Evolutionary conservation across 1,140 invertebrate genomes (phyloP), one percentile per base, ranked within the genome.

Genomic region (Bombus polaris): DNA sequence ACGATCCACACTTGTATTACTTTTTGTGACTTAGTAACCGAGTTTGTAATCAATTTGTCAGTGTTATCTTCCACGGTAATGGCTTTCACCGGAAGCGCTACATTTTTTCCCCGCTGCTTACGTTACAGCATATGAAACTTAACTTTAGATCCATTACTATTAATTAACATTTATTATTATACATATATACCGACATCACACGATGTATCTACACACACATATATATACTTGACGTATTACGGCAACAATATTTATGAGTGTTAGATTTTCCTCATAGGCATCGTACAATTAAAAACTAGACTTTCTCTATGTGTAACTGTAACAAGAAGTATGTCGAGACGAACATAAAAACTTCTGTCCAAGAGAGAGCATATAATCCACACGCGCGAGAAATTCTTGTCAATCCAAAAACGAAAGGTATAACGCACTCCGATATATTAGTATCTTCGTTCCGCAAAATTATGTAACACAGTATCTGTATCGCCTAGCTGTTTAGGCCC

Each of bases 11-110:
- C 15, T 32, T 77, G 47, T 77, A 77, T 59, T 81, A 35, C 62
- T 81, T 68, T 88, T 91, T 91, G 91, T 93, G 89, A 93, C 90
- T 93, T 92, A 92, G 91, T 93, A 90, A 93, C 88, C 68, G 59
- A 73, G 32, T 32, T 42, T 75, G 71, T 72, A 76, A 65, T 15
- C 25, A 44, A 75, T 73, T 80, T 53, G 28, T 32, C 39, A 15
- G 18, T 59, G 47, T 73, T 39, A 73, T 44, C 12, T 44, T 32
- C 35, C 8, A 65, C 18, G 25, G 39, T 73, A 57, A 57, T 39
- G 28, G 59, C 37, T 70, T 68, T 80, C 53, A 76, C 37, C 79
- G 68, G 25, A 59, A 79, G n/a, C 79, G 79, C 62, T 39, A 76
- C n/a, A 42, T 73, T n/a, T 53, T 80, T 84, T 44, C 66, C 47